Base-by-base conservation (phyloP, 2,797 vertebrate species). In the Chelonia mydas region DNA sequence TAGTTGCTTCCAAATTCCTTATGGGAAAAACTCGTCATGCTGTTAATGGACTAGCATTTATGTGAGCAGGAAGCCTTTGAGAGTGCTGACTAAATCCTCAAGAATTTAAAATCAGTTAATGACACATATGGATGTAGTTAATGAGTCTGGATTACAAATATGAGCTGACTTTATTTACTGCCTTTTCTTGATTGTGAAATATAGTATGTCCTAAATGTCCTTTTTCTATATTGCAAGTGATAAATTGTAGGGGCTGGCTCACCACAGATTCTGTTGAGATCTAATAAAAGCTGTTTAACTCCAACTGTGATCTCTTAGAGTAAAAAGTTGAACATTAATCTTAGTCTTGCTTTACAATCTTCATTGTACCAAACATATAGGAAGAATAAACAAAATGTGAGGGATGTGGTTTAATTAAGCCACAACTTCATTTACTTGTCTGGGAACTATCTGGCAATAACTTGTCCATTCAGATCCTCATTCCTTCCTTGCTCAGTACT, bases 131-230 rank as follows among this genome's bases (percentile, higher is more conserved):
- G 49, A 8, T 76, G 33, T 37, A 27, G 55, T 51, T 86, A 11
- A 11, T 65, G 25, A 11, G 25, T 55, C 33, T 74, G 77, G 25
- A 55, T 87, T 90, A 41, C 77, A 90, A 15, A 87, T 51, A 13
- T 77, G 51, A 33, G 61, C 54, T 4, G 0, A 37, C 17, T 53
- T 16, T 95, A 84, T 53, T 54, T 90, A 11, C 11, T 74, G 7
- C 7, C 47, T 47, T 53, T 94, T n/a, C 27, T 94, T 84, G 51
- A 59, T 74, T 1, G 0, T 96, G 92, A 83, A 0, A 0, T 3
- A 11, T 5, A 4, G 2, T 0, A 0, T 85, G 76, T 3, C 41
- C 83, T 31, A 81, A 74, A 27, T 76, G 37, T 45, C 11, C 23
- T 74, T 25, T 28, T 76, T 3, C 57, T 55, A n/a, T 61, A 83